phyloP scores from a whole-genome alignment of 2,113 vertebrate genomes.

The Speoplatyrhinus poulsoni region DNA sequence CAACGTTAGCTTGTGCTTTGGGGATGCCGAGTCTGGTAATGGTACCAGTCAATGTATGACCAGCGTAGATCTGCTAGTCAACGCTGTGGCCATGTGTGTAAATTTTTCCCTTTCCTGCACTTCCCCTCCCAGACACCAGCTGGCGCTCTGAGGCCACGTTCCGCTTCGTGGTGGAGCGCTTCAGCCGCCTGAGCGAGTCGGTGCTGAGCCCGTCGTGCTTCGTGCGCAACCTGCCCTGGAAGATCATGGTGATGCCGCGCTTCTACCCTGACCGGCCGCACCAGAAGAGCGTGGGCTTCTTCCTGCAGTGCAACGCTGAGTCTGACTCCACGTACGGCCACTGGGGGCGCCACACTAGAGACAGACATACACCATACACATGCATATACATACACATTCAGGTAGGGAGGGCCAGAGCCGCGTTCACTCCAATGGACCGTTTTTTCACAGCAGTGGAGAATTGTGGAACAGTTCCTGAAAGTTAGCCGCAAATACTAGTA shows the following conservation, averaged over 20 bases:
- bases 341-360: not conserved
- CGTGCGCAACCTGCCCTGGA: slow-evolving; percentile 97
- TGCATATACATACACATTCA: not conserved
- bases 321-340: slow-evolving; percentile 96
- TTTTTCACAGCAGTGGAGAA: too few relatives aligned
- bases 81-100: not conserved
- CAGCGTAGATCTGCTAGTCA: too few relatives aligned
- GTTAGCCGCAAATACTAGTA: too few relatives aligned
- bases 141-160: slow-evolving; percentile 98
- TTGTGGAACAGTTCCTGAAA: too few relatives aligned
- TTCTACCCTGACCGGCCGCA: slow-evolving; percentile 97
- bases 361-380: not conserved
- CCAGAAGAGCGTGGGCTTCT: slow-evolving; percentile 98
- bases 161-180: slow-evolving; percentile 96
- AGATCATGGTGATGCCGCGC: slow-evolving; percentile 99
- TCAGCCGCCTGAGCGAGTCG: slow-evolving; percentile 95
- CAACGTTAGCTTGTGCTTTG: too few relatives aligned
- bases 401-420: too few relatives aligned
- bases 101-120: not conserved
- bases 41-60: too few relatives aligned
- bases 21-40: too few relatives aligned
- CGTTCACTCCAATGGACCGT: too few relatives aligned
- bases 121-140: slow-evolving; percentile 85
- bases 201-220: slow-evolving; percentile 98
- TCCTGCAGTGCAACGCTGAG: slow-evolving; percentile 98